These are phyloP conservation scores for Cirrhinus molitorella DNA, from an alignment of 2,797 vertebrate genomes.

Conservation along the genomic window DNA sequence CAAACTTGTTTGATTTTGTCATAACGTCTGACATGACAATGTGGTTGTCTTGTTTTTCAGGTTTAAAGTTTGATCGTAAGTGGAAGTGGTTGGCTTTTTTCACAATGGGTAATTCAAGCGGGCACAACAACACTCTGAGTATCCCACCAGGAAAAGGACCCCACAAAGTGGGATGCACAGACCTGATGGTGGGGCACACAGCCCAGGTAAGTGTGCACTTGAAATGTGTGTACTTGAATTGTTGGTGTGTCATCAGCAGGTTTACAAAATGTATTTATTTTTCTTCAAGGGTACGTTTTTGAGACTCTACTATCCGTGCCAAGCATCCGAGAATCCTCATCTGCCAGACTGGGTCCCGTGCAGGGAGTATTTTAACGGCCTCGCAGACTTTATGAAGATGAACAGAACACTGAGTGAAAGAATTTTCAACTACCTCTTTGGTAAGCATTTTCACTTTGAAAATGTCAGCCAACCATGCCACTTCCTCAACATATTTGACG, in stretches of 20 bases:
- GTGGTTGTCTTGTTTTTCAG: neutral
- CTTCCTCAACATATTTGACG: neutral
- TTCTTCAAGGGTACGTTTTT: conserved; percentile 87
- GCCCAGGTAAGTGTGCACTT: conserved; percentile 76
- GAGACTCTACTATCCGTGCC: conserved; percentile 91
- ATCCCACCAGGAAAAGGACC: conserved; percentile 90
- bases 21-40: neutral
- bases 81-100: conserved; percentile 44
- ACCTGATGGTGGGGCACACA: conserved; percentile 90
- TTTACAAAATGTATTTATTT: neutral
- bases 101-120: conserved; percentile 76
- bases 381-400: conserved; percentile 91
- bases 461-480: neutral
- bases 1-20: neutral
- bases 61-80: neutral
- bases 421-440: conserved; percentile 86
- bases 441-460: conserved; percentile 75
- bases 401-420: conserved; percentile 80
- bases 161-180: conserved; percentile 87
- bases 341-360: conserved; percentile 89
- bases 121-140: conserved; percentile 72
- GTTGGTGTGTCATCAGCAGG: neutral
- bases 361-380: conserved; percentile 89
- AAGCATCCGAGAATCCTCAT: conserved; percentile 66
- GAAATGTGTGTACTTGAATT: neutral